phyloP scores from a whole-genome alignment of 2,797 vertebrate genomes.

The Notoglanidium macrostoma region DNA sequence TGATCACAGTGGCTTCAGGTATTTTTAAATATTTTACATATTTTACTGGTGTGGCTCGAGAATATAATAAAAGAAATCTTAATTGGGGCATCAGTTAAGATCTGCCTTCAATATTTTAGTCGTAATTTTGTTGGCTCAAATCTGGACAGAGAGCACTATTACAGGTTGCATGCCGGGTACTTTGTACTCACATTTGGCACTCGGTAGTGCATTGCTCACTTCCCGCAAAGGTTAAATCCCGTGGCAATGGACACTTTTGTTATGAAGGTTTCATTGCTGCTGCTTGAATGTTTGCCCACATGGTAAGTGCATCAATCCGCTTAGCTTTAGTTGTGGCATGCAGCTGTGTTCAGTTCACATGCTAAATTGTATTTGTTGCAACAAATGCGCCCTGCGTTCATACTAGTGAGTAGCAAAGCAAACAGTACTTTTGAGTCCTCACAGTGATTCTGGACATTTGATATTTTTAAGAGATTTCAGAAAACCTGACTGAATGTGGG shows the following conservation, averaged over 20 bases:
- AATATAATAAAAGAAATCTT: background rate
- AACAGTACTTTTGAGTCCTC: background rate
- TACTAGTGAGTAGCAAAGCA: constrained; percentile 6
- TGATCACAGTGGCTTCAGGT: background rate
- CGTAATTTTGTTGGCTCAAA: background rate
- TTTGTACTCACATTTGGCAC: background rate
- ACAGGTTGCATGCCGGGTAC: constrained; percentile 28
- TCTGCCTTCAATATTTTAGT: background rate
- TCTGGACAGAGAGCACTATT: constrained; percentile 25
- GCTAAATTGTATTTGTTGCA: background rate
- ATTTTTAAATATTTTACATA: background rate
- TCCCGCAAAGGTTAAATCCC: background rate
- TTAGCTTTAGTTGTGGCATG: constrained; percentile 36
- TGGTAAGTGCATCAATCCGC: constrained; percentile 45
- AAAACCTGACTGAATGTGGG: background rate
- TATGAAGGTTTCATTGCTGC: constrained; percentile 3
- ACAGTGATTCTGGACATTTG: background rate
- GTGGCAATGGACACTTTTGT: background rate
- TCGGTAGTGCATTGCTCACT: constrained; percentile 25
- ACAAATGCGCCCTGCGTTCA: constrained; percentile 5
- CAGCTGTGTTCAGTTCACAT: background rate
- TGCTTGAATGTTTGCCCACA: constrained; percentile 18
- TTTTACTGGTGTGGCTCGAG: background rate
- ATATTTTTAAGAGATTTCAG: background rate
- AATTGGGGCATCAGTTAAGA: background rate